Conservation (phyloP, 2,797 vertebrate species). For the Brachymystax lenok region DNA sequence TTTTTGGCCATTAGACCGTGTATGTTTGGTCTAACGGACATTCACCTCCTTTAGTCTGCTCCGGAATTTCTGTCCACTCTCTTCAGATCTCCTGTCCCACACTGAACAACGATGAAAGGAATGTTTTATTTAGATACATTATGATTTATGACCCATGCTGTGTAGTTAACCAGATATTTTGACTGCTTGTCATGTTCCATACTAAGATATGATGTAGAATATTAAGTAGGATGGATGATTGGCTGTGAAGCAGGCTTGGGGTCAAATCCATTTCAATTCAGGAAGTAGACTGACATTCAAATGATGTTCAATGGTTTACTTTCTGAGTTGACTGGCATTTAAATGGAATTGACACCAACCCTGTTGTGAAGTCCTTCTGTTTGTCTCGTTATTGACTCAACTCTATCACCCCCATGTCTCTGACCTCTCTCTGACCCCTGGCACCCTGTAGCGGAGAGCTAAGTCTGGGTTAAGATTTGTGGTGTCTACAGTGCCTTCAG, state of each 20-base stretch:
- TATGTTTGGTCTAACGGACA: not conserved
- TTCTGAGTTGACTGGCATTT: too few species aligned
- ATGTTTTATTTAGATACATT: not conserved
- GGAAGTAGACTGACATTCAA: too few species aligned
- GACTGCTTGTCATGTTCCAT: not conserved
- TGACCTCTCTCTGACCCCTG: conserved; percentile 1
- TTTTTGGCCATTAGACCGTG: not conserved
- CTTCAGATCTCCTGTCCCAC: not conserved
- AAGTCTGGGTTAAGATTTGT: not conserved
- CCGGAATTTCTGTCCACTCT: not conserved
- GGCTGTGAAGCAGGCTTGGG: not conserved
- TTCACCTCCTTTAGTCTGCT: not conserved
- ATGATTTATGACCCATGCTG: not conserved
- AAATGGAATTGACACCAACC: too few species aligned
- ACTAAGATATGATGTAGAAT: not conserved
- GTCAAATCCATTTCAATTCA: too few species aligned
- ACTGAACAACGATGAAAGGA: not conserved
- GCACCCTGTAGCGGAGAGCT: not conserved
- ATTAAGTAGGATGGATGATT: not conserved
- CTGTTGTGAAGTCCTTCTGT: not conserved
- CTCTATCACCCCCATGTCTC: not conserved
- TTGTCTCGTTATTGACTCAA: not conserved
- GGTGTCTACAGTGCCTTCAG: too few species aligned
- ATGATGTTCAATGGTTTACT: too few species aligned
- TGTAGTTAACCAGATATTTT: not conserved